Percentiles rank a stretch among this genome's conserved stretches.
Conservation (phyloP, 2,888 invertebrate genomes). For the Eristalinus sepulchralis region DNA sequence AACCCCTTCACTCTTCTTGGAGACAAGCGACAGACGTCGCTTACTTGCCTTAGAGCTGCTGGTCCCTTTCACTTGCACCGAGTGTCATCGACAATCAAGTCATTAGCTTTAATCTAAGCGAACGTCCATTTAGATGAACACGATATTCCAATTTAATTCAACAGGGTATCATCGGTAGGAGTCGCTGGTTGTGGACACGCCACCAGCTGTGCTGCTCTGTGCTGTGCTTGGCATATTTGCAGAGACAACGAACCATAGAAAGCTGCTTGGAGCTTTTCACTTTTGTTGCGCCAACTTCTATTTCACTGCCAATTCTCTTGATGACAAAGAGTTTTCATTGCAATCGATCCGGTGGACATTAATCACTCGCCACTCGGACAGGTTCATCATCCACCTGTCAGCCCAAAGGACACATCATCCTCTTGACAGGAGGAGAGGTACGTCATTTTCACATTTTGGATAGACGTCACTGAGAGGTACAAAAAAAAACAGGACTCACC, state of each 20-base stretch:
- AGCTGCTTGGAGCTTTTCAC: neutral
- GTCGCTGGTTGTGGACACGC: neutral
- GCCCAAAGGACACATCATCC: neutral
- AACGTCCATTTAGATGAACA: slow-evolving; percentile 2
- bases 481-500: slow-evolving; percentile 46
- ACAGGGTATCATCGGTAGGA: neutral
- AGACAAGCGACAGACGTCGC: too few species aligned
- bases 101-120: slow-evolving; percentile 10
- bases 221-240: neutral
- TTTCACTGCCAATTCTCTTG: neutral
- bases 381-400: neutral
- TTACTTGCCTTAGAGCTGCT: too few species aligned
- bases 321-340: neutral
- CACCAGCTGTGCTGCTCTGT: slow-evolving; percentile 1
- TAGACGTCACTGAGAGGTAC: neutral
- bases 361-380: neutral
- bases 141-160: slow-evolving; percentile 35
- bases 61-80: neutral
- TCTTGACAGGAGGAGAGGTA: neutral
- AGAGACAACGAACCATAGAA: neutral
- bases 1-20: too few species aligned
- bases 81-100: slow-evolving; percentile 3
- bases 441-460: neutral
- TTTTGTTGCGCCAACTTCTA: neutral
- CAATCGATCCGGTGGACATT: neutral